Evolutionary conservation across 23 tunicate species (phyloP), one percentile per base, ranked within the genome.

Genomic region (Botrylloides violaceus): DNA sequence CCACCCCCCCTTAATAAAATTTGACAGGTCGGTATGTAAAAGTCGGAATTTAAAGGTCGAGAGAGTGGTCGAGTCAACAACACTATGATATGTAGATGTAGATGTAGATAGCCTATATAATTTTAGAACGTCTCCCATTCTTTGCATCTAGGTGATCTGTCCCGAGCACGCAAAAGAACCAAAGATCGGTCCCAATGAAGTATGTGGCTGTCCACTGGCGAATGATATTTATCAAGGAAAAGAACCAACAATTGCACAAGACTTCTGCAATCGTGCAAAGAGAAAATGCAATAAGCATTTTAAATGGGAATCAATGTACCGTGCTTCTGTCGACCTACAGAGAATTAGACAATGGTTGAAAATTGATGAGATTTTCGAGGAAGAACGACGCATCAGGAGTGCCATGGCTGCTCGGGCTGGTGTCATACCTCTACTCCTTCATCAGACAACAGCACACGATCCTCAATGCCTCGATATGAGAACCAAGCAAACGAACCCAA

Each of bases 161-260:
- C 96, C 96, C 2, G 96, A 88, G 59, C 96, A 88, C 65, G 80
- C 96, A 0, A 88, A 81, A 65, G 96, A 88, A 59, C 83, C 87
- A n/a, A 88, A 88, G 39, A 84, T 88, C 28, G 3, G 83, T 2
- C 87, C 73, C 6, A 65, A 81, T 34, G 96, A 88, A 34, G 87
- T 88, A 1, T 88, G 96, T 73, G 96, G 96, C 2, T 88, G 96
- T 34, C 96, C 96, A 1, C 59, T 88, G 23, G 72, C 36, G 19
- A 66, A 85, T 36, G 80, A 88, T 48, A 77, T 88, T 31, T 81
- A 88, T 64, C 76, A 70, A 9, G 32, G 63, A 25, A 70, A 72
- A 59, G 29, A 65, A 23, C 86, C 95, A 1, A 48, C 81, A 15
- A 70, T 53, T 50, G 73, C 95, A 48, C 24, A 32, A 28, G 56